phyloP scores from a whole-genome alignment of 2,888 invertebrate species.

The Syrphus vitripennis region DNA sequence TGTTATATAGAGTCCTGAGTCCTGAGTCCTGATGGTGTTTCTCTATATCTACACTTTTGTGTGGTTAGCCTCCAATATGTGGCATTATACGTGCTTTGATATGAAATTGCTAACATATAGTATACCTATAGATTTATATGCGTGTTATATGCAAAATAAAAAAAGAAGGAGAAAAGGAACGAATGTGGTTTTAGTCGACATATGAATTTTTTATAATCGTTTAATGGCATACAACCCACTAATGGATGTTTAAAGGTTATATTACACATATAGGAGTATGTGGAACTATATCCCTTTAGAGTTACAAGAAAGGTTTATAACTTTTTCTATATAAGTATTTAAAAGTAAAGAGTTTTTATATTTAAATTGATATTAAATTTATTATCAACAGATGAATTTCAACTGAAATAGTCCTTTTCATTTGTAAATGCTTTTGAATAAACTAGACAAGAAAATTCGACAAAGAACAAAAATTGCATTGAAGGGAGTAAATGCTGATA shows the following conservation, averaged over 20 bases:
- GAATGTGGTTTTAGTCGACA: conserved; percentile 6
- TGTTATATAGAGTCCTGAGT: background rate
- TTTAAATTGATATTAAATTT: conserved; percentile 43
- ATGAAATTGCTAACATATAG: conserved; percentile 12
- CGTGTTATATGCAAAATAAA: background rate
- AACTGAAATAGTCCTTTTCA: background rate
- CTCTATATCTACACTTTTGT: conserved; percentile 14
- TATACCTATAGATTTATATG: background rate
- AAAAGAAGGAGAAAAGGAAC: background rate
- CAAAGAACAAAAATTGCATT: too few relatives aligned
- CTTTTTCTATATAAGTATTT: background rate
- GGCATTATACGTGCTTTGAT: conserved; percentile 58
- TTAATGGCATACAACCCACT: conserved; percentile 25
- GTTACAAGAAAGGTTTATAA: background rate
- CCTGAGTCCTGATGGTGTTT: conserved; percentile 1
- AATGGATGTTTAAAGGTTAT: conserved; percentile 29
- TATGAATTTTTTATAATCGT: conserved; percentile 54
- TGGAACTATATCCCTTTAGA: too few relatives aligned
- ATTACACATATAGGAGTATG: background rate
- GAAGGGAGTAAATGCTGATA: too few relatives aligned
- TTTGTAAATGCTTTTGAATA: background rate
- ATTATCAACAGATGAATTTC: conserved; percentile 25
- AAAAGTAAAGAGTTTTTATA: background rate
- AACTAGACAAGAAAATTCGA: background rate
- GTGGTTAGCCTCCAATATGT: conserved; percentile 57